These are phyloP conservation scores for Porites divaricata DNA, from an alignment of 92 coral and sea anemone genomes.

Conservation along the genomic window DNA sequence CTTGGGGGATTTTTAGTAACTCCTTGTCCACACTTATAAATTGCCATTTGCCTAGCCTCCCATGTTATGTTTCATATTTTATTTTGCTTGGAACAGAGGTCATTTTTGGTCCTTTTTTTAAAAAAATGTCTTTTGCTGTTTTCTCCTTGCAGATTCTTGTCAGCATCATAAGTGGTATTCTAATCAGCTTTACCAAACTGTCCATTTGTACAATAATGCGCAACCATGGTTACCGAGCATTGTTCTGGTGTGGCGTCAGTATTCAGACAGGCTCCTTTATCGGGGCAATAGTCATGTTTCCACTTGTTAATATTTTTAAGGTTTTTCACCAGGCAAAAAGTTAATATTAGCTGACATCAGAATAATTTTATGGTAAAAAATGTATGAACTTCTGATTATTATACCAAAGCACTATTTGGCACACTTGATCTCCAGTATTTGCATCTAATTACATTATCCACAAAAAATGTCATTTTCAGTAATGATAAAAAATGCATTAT, in stretches of 20 bases:
- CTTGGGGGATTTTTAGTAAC: too few relatives aligned
- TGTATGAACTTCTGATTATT: background rate
- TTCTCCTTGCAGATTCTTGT: constrained; percentile 72
- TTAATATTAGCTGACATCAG: background rate
- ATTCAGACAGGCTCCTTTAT: constrained; percentile 90
- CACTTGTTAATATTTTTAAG: constrained; percentile 81
- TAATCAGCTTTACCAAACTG: constrained; percentile 83
- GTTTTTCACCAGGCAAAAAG: constrained; percentile 74
- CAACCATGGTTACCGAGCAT: constrained; percentile 75
- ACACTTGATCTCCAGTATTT: too few relatives aligned
- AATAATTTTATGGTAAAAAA: background rate
- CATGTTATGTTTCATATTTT: too few relatives aligned
- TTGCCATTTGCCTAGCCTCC: too few relatives aligned
- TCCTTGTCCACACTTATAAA: too few relatives aligned
- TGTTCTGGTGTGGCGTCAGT: constrained; percentile 96
- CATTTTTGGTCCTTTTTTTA: background rate
- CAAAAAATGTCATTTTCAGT: too few relatives aligned
- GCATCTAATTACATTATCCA: too few relatives aligned
- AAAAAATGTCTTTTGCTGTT: background rate
- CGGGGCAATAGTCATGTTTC: constrained; percentile 90
- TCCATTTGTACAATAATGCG: constrained; percentile 87
- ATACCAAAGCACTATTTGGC: too few relatives aligned
- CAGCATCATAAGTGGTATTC: constrained; percentile 72
- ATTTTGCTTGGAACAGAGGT: too few relatives aligned
- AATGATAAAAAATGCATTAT: too few relatives aligned